Base-by-base conservation (phyloP, 1,140 invertebrate species). In the Littorina saxatilis region DNA sequence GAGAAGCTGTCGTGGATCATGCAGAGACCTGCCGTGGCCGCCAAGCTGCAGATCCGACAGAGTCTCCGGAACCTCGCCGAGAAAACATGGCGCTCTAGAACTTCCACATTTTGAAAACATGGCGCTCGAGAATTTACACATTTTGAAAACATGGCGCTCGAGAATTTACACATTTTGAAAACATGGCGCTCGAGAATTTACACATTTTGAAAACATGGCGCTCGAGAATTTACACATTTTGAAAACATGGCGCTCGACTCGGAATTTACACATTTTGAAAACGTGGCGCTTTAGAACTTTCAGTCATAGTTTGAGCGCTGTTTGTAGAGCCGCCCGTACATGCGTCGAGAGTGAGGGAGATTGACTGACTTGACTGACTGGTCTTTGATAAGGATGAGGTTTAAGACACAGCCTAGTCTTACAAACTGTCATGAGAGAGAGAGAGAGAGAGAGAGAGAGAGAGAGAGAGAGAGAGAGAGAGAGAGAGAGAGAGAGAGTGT, bases 1-100 rank as follows among this genome's bases (percentile, higher is more conserved):
- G 90, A 91, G 80, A 90, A 90, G 74, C 80, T 89, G n/a, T 87
- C 86, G 23, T 83, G 87, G 78, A 87, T 89, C 23, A 85, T 90
- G 83, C 86, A 88, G 32, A 86, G 88, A 39, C 88, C 90, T 15
- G 87, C 85, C 1, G 87, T 89, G 29, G 84, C 85, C 15, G 87
- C 86, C 20, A 91, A 90, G 77, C 78, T 91, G 23, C 87, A 89
- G 79, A 90, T 91, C 27, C 66, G 87, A 81, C 87, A 91, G 63
- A 88, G 88, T 32, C 73, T 91, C 32, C 82, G 84, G 76, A 90
- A 86, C 82, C 82, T 91, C 27, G 86, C 88, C 1, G 88, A 90
- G 55, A 87, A 84, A 72, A 88, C 87, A 50, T 88, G 87, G 85
- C 83, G 90, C 39, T 82, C 85, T 23, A 79, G 90, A 32, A 89